These are phyloP conservation scores for Urophycis tenuis DNA, from an alignment of 2,797 vertebrate species.

Conservation along the genomic window DNA sequence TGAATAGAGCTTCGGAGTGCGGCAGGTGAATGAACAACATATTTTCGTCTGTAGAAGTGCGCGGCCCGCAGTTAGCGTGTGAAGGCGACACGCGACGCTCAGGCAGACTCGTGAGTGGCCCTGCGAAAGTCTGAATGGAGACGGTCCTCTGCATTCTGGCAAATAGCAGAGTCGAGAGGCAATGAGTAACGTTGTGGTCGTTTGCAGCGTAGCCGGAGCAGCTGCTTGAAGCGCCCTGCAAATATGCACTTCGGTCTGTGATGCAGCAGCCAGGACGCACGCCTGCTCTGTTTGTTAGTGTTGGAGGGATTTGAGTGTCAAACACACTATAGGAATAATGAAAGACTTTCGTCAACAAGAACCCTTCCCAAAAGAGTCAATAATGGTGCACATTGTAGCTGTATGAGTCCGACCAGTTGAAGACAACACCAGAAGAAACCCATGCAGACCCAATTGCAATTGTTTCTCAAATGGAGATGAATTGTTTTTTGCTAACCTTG, in stretches of 20 bases:
- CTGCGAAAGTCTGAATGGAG: neutral
- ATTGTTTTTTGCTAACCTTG: neutral
- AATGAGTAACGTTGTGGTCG: neutral
- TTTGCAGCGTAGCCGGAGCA: neutral
- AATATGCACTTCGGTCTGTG: neutral
- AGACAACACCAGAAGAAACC: neutral
- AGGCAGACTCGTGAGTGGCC: neutral
- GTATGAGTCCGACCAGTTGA: neutral
- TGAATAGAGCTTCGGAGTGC: neutral
- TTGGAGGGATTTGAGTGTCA: neutral
- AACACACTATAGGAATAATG: neutral
- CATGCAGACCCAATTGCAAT: neutral
- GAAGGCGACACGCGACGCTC: neutral
- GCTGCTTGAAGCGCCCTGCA: neutral
- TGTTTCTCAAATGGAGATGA: neutral
- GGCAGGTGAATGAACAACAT: neutral
- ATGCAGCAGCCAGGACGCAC: neutral
- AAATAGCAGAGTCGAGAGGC: neutral
- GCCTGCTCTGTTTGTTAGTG: neutral
- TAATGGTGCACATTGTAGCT: neutral
- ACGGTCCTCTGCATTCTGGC: neutral
- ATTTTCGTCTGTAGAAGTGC: neutral
- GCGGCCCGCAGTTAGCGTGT: neutral
- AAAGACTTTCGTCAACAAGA: neutral
- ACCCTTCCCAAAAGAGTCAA: neutral